phyloP scores from a whole-genome alignment of 2,888 invertebrate genomes.

The Andrena haemorrhoa region DNA sequence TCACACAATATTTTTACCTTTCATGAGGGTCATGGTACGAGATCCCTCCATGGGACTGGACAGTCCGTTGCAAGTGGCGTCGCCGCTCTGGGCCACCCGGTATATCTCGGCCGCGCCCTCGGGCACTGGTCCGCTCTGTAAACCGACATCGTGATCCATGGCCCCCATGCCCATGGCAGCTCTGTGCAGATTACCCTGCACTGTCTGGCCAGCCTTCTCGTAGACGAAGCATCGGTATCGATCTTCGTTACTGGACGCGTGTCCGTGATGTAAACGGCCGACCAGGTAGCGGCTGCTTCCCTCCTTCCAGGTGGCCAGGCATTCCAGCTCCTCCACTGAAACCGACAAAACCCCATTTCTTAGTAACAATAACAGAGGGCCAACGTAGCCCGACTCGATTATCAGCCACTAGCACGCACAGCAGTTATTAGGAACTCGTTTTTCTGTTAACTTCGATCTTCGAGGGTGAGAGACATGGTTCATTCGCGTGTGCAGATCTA shows the following conservation, averaged over 20 bases:
- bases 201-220: slow-evolving; percentile 89
- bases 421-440: too few relatives aligned
- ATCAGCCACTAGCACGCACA: not conserved
- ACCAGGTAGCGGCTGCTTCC: slow-evolving; percentile 96
- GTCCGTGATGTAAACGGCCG: slow-evolving; percentile 95
- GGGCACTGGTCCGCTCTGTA: slow-evolving; percentile 78
- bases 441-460: too few relatives aligned
- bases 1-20: slow-evolving; percentile 86
- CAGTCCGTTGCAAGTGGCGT: slow-evolving; percentile 96
- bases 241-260: slow-evolving; percentile 96
- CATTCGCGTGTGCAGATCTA: not conserved
- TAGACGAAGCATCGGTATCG: slow-evolving; percentile 98
- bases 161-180: slow-evolving; percentile 78
- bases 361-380: slow-evolving; percentile 10
- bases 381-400: not conserved
- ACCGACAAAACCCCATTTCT: slow-evolving; percentile 66
- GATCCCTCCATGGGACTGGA: slow-evolving; percentile 96
- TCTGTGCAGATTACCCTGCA: slow-evolving; percentile 77
- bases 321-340: slow-evolving; percentile 95
- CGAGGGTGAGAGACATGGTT: not conserved
- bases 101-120: slow-evolving; percentile 86
- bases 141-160: slow-evolving; percentile 80
- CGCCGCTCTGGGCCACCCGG: slow-evolving; percentile 95
- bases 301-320: slow-evolving; percentile 97
- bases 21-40: slow-evolving; percentile 92